Conservation (phyloP, 2,888 invertebrate species). For the Sinohyriopsis cumingii region DNA sequence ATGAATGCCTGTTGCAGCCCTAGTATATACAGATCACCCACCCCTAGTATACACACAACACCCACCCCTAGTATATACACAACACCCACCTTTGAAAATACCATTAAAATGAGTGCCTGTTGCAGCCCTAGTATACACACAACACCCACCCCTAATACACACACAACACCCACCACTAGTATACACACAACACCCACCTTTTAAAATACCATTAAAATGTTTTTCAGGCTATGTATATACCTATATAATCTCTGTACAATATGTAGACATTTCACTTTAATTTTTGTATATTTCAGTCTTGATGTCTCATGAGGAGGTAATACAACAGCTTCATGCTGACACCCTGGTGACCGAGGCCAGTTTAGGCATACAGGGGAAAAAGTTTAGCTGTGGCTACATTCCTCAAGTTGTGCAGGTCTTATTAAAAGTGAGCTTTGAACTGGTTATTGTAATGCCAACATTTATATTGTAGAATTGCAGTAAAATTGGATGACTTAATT, state of each 20-base stretch:
- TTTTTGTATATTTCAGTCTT: slow-evolving; percentile 72
- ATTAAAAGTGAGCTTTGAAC: slow-evolving; percentile 76
- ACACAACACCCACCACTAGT: too few relatives aligned
- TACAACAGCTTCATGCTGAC: slow-evolving; percentile 84
- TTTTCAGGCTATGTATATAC: background rate
- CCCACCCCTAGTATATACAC: too few relatives aligned
- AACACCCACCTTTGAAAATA: too few relatives aligned
- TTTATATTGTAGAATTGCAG: background rate
- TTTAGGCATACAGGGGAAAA: slow-evolving; percentile 77
- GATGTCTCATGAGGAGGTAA: slow-evolving; percentile 81
- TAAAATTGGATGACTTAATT: slow-evolving; percentile 17
- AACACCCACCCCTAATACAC: too few relatives aligned
- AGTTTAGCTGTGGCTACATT: slow-evolving; percentile 83
- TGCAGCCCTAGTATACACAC: too few relatives aligned
- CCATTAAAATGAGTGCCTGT: too few relatives aligned
- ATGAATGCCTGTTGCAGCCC: too few relatives aligned
- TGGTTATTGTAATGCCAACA: too few relatives aligned
- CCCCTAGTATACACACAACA: too few relatives aligned
- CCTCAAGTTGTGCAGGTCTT: slow-evolving; percentile 80
- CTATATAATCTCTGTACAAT: too few relatives aligned
- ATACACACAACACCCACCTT: too few relatives aligned
- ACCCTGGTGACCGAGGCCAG: slow-evolving; percentile 79
- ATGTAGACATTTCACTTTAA: background rate
- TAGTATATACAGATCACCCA: too few relatives aligned
- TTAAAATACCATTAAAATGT: background rate